phyloP scores from a whole-genome alignment of 2,888 invertebrate species.

The Ptilodon capucinus region DNA sequence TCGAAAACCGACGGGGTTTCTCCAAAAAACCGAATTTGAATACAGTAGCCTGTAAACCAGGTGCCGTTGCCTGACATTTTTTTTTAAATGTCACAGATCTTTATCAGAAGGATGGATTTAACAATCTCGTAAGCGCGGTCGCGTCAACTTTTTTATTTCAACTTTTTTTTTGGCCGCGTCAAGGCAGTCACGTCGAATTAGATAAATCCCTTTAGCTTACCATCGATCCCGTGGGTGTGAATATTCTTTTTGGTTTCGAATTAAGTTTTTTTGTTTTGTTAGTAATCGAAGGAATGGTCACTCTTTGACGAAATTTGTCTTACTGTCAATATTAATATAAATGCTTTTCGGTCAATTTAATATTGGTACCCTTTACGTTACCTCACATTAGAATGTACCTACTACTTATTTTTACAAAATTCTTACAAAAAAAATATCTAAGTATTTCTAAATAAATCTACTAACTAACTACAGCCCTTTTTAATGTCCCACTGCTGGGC shows the following conservation, averaged over 20 bases:
- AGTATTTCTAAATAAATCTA: too few relatives aligned
- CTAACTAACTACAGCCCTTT: too few relatives aligned
- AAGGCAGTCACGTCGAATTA: slow-evolving; percentile 77
- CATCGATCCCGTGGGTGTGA: slow-evolving; percentile 62
- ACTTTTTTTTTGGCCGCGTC: slow-evolving; percentile 59
- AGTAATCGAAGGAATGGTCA: neutral
- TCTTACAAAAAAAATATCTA: too few relatives aligned
- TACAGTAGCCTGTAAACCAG: slow-evolving; percentile 67
- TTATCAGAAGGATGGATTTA: slow-evolving; percentile 75
- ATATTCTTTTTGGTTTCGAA: slow-evolving; percentile 29
- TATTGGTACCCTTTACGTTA: too few relatives aligned
- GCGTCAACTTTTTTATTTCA: slow-evolving; percentile 66
- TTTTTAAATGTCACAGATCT: slow-evolving; percentile 77
- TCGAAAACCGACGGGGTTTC: slow-evolving; percentile 61
- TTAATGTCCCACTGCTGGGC: too few relatives aligned
- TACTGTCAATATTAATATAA: too few relatives aligned
- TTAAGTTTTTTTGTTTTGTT: slow-evolving; percentile 4
- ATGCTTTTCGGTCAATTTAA: too few relatives aligned
- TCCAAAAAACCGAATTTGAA: slow-evolving; percentile 67
- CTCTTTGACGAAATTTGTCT: too few relatives aligned
- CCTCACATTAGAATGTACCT: too few relatives aligned
- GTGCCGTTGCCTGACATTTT: slow-evolving; percentile 52
- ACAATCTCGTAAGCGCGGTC: slow-evolving; percentile 73
- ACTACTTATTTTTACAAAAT: too few relatives aligned
- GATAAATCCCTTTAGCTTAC: slow-evolving; percentile 71